Percentiles rank a stretch among this genome's conserved stretches.
Evolutionary conservation across 2,888 invertebrate genomes (phyloP).

Genomic region (Sialis lutaria): DNA sequence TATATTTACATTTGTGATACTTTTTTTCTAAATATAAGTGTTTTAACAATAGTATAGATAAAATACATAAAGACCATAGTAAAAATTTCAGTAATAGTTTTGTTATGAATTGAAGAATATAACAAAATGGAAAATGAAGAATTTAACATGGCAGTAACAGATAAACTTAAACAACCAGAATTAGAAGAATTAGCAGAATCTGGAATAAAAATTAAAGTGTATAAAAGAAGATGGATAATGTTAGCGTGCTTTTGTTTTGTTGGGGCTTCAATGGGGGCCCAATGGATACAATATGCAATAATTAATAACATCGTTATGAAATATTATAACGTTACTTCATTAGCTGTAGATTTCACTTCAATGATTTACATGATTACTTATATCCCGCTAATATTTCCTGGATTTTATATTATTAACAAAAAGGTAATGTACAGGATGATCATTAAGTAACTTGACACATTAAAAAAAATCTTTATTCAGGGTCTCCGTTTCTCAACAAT

Average conservation of each 20-base stretch:
- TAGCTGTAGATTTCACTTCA: slow-evolving; percentile 87
- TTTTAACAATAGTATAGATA: too few species aligned
- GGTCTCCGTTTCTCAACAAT: slow-evolving; percentile 32
- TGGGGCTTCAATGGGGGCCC: slow-evolving; percentile 83
- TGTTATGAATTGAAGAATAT: too few species aligned
- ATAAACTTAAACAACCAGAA: too few species aligned
- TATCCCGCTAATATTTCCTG: slow-evolving; percentile 94
- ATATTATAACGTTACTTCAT: slow-evolving; percentile 55
- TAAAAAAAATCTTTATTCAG: slow-evolving; percentile 21
- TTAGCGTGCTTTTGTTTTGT: slow-evolving; percentile 72
- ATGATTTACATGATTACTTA: slow-evolving; percentile 97
- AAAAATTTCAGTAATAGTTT: too few species aligned
- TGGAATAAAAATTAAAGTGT: slow-evolving; percentile 27
- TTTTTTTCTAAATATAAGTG: too few species aligned
- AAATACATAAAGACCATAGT: too few species aligned
- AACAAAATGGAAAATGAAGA: too few species aligned
- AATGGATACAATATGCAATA: slow-evolving; percentile 95
- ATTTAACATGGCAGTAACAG: too few species aligned
- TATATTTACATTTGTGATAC: too few species aligned
- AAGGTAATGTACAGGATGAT: slow-evolving; percentile 43
- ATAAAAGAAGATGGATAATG: slow-evolving; percentile 68
- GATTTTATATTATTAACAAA: slow-evolving; percentile 87
- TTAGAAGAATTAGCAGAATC: too few species aligned
- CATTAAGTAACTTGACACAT: too few species aligned
- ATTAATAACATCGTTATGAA: slow-evolving; percentile 68